Base-by-base conservation (phyloP, 2,113 vertebrate genomes). In the Australoheros scitulus region DNA sequence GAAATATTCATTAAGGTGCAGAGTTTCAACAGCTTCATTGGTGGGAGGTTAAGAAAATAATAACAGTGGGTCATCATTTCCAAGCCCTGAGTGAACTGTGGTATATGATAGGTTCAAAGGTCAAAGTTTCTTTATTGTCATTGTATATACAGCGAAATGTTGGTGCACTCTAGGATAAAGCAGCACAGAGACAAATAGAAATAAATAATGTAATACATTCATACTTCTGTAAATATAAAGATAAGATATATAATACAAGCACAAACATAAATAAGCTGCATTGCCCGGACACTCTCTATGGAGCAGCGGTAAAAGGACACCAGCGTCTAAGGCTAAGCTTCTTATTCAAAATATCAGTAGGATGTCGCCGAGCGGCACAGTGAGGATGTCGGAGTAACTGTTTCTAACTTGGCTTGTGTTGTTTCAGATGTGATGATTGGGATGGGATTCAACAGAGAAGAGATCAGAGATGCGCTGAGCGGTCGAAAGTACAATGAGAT, bases 401-500 rank as follows among this genome's bases (percentile, higher is more conserved):
- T 78, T 57, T 79, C 6, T 41, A 2, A 57, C 26, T 11, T 20
- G 0, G 4, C n/a, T 63, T 57, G 43, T 52, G 6, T 18, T 15
- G 2, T 85, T 89, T 8, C 94, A 98, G 98, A 98, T 88, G 95
- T 98, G 87, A 98, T 99, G 97, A 96, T 98, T 32, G 97, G 97
- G 15, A 97, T 98, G 97, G 98, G 98, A 38, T 99, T 98, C 90
- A 96, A 95, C 0, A 94, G 97, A 18, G 97, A 99, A 24, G 97
- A 98, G 87, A 97, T 99, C 92, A 95, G 95, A 89, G 97, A 99
- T 9, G 96, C 98, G 20, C 90, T 99, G 90, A 93, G 87, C 65
- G 96, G 87, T 91, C 96, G 97, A 81, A 98, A 98, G 89, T 99
- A 98, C 93, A 97, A 98, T 1, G 97, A 99, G 91, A 95, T 98